These are phyloP conservation scores for Gorsachius goisagi DNA, from an alignment of 2,113 vertebrate genomes.

Conservation along the genomic window DNA sequence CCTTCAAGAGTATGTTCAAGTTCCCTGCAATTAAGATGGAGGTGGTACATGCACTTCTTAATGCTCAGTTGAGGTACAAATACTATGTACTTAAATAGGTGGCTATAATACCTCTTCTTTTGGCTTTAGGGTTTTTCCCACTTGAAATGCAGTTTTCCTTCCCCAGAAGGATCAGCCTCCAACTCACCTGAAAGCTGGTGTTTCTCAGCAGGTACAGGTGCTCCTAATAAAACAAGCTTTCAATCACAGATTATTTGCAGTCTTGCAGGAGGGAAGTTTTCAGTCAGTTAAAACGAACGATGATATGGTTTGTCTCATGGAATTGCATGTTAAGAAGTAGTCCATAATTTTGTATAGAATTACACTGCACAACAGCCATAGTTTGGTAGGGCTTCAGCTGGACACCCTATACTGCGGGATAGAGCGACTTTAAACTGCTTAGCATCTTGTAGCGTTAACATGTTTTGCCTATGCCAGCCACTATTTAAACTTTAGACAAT, in stretches of 20 bases:
- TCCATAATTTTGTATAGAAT: background rate
- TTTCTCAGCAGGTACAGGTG: background rate
- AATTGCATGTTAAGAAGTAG: background rate
- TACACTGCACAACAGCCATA: background rate
- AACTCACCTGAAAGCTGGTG: background rate
- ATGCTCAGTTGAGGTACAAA: fast-evolving
- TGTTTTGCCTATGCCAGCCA: background rate
- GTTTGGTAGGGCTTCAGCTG: background rate
- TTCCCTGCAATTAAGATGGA: background rate
- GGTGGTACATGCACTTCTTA: background rate
- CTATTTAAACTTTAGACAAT: background rate
- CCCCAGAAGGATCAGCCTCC: background rate
- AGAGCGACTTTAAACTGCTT: background rate
- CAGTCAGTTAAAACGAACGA: background rate
- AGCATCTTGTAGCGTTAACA: background rate
- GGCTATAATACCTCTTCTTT: background rate
- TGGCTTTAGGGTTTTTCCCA: background rate
- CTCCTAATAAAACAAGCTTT: background rate
- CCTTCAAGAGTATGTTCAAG: background rate
- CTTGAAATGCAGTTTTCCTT: background rate
- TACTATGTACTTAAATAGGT: background rate
- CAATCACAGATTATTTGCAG: background rate
- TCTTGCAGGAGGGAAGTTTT: background rate
- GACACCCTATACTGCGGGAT: background rate
- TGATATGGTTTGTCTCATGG: background rate